Base-by-base conservation (phyloP, 2,113 vertebrate genomes). In the Chlamydotis undulata region DNA sequence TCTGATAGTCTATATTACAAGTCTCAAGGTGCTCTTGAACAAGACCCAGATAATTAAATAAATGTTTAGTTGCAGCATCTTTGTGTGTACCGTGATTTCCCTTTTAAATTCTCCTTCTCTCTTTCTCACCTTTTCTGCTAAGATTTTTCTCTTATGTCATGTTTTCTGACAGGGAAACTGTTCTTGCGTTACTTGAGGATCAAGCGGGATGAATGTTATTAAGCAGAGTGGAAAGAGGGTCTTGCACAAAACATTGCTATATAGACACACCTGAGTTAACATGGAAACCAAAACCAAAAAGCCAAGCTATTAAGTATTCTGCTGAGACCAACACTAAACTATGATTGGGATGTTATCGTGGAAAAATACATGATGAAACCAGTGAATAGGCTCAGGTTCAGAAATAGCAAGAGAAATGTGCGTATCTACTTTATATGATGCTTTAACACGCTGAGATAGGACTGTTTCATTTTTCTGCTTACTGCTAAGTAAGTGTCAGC, bases 21-120 rank as follows among this genome's bases (percentile, higher is more conserved):
- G 14, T 55, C 77, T 87, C 65, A 93, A 65, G 61, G 75, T 77
- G 67, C 71, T 94, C 82, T 86, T 95, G 70, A 90, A 81, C 68
- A 81, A 70, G 89, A 70, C 71, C 28, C 76, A 75, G 76, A n/a
- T 89, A 92, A 94, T 5, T 83, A 80, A 84, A 52, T 31, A 83
- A 92, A 64, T 28, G 26, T 93, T 96, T 88, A 92, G n/a, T 7
- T 74, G 70, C 19, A 59, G 74, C 29, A 39, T 68, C 92, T 91
- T 76, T 11, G 0, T 68, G 65, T 81, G 83, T 87, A 5, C 2
- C 2, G 29, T 71, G 83, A 82, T 91, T 92, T 94, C 24, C 61
- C 41, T 83, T 77, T 89, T n/a, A 94, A 84, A 87, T 56, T 52
- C 15, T 63, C 49, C 55, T 68, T 53, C 63, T 50, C 23, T 63